A percentile compares a stretch with the other conserved stretches of the same genome.
phyloP scores from a whole-genome alignment of 2,797 vertebrate genomes.

The Perdix hodgsoniae region DNA sequence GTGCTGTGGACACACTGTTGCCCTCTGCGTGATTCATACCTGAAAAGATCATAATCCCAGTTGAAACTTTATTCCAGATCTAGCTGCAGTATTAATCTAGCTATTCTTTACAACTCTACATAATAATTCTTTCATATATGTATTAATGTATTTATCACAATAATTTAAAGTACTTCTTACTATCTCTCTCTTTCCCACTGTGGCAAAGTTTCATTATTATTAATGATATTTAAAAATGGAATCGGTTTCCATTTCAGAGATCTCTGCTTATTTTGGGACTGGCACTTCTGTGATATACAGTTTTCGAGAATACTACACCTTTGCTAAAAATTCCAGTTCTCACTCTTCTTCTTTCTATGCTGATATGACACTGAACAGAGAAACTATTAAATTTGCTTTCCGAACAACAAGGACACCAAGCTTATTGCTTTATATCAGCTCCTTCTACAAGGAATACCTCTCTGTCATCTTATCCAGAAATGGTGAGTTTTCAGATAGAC shows the following conservation, averaged over 20 bases:
- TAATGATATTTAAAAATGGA: not conserved
- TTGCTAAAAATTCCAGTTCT: constrained; percentile 84
- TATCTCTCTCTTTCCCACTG: not conserved
- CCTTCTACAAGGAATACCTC: constrained; percentile 88
- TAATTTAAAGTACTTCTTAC: not conserved
- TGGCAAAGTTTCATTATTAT: not conserved
- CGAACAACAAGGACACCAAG: constrained; percentile 86
- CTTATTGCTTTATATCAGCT: constrained; percentile 86
- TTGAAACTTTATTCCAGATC: not conserved
- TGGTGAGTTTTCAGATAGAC: constrained; percentile 79
- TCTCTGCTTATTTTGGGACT: constrained; percentile 89
- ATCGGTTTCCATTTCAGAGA: constrained; percentile 82
- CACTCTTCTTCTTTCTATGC: constrained; percentile 84
- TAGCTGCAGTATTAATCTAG: accelerated
- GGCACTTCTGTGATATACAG: constrained; percentile 87
- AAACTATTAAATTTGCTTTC: constrained; percentile 88
- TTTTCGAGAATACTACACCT: constrained; percentile 87
- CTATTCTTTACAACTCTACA: not conserved
- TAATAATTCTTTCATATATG: not conserved
- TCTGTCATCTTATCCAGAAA: constrained; percentile 88
- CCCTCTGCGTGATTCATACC: not conserved
- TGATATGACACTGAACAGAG: constrained; percentile 84
- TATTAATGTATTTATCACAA: not conserved
- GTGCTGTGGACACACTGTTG: not conserved
- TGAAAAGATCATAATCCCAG: not conserved